Conservation (phyloP, 2,113 vertebrate species). For the Coryphaenoides rupestris region DNA sequence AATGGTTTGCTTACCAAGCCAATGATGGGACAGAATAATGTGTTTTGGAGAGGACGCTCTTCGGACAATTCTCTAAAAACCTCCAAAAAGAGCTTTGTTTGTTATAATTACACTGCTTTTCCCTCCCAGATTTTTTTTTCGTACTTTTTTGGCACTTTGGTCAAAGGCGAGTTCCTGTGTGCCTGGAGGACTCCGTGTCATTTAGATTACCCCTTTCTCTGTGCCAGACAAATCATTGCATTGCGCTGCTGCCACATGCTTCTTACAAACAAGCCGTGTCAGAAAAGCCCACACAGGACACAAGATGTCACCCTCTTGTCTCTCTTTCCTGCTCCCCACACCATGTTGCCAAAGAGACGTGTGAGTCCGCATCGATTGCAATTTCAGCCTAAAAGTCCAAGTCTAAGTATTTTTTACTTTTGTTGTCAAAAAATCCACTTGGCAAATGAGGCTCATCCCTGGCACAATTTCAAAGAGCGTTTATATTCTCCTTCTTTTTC, state of each 20-base stretch:
- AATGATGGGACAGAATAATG: constrained; percentile 12
- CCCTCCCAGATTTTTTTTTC: constrained; percentile 4
- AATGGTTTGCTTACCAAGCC: constrained; percentile 7
- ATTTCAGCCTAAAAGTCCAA: background rate
- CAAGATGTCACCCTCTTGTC: constrained; percentile 40
- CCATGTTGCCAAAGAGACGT: background rate
- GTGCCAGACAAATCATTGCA: constrained; percentile 66
- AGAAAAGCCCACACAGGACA: constrained; percentile 33
- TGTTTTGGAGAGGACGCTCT: constrained; percentile 11
- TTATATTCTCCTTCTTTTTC: too few species aligned
- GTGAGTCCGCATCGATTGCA: constrained; percentile 7
- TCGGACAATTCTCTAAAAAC: constrained; percentile 25
- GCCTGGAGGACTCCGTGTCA: constrained; percentile 45
- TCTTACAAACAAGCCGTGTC: constrained; percentile 55
- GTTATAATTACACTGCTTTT: constrained; percentile 61
- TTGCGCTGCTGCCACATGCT: constrained; percentile 52
- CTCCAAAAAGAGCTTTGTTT: constrained; percentile 27
- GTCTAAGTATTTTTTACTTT: constrained; percentile 53
- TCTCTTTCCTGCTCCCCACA: constrained; percentile 16
- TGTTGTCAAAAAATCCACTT: constrained; percentile 60
- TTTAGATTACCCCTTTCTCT: constrained; percentile 61
- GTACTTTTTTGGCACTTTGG: constrained; percentile 53
- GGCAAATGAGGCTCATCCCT: constrained; percentile 64
- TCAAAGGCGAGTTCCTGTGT: constrained; percentile 57
- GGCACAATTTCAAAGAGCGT: constrained; percentile 61